These are phyloP conservation scores for Ondatra zibethicus DNA, from an alignment of 2,113 vertebrate species.

Conservation along the genomic window DNA sequence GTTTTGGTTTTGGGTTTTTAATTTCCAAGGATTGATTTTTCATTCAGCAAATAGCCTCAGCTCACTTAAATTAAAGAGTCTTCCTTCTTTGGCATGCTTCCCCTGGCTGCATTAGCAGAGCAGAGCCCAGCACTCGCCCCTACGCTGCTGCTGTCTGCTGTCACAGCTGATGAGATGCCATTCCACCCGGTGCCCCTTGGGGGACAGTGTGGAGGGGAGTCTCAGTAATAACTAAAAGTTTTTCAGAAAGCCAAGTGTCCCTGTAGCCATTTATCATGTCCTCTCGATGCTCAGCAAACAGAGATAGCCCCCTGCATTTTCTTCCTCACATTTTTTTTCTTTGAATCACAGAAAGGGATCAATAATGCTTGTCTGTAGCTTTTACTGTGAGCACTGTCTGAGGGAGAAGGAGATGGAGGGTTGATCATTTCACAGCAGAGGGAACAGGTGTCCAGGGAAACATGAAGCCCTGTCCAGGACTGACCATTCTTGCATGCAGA, in stretches of 20 bases:
- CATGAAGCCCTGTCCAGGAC: background rate
- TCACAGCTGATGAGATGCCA: conserved; percentile 31
- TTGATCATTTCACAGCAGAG: background rate
- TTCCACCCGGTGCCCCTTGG: background rate
- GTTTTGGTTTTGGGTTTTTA: background rate
- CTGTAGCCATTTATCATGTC: conserved; percentile 28
- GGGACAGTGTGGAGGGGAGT: background rate
- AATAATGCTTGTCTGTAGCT: conserved; percentile 17
- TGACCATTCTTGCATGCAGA: background rate
- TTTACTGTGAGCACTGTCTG: conserved; percentile 26
- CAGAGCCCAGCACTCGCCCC: background rate
- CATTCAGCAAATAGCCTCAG: conserved; percentile 50
- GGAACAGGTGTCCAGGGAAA: conserved; percentile 1
- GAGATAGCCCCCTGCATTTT: background rate
- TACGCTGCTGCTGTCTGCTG: background rate
- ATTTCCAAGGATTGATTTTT: conserved; percentile 64
- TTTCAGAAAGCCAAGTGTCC: conserved; percentile 38
- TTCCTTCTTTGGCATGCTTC: conserved; percentile 65
- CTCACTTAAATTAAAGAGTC: conserved; percentile 59
- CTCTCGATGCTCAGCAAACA: conserved; percentile 8
- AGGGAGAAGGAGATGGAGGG: background rate
- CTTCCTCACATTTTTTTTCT: background rate
- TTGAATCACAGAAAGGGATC: conserved; percentile 15
- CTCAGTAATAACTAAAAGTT: conserved; percentile 55
- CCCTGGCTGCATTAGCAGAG: conserved; percentile 46